Evolutionary conservation across 2,113 vertebrate genomes (phyloP), one percentile per base, ranked within the genome.

Genomic region (Nothobranchius furzeri): DNA sequence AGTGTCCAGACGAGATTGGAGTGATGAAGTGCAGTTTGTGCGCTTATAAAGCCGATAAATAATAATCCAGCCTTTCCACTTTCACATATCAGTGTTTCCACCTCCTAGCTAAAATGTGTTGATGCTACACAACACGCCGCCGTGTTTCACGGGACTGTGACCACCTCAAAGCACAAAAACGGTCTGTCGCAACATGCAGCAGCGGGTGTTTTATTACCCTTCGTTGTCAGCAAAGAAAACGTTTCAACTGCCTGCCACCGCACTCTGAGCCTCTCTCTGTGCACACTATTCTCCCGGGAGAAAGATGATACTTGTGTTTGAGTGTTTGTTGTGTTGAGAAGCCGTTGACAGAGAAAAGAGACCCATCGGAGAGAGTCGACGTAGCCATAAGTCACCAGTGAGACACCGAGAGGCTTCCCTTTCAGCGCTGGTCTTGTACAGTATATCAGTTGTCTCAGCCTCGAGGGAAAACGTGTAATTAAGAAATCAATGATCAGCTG

Each of bases 311-410:
- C 85, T 85, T 67, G 70, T 84, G 75, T 85, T 83, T 73, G 79
- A 88, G 87, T 85, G 84, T 88, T 88, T 90, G 90, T 87, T 90
- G 85, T 87, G 87, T 83, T 87, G 83, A 88, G 82, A 88, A 87
- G 77, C 84, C 69, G 51, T 74, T 85, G 82, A 84, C 78, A 85
- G 73, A 78, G 85, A 73, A 85, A 72, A 83, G 77, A 79, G 59
- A 69, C 47, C 66, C 63, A 79, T 85, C 78, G 74, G 12, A 50
- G 36, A 72, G 73, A 86, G 83, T 87, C 79, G 75, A 86, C 81
- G 85, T 68, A 87, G 77, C 71, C 75, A 74, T 89, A 84, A 85
- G 82, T 90, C 87, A 88, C 66, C 74, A 78, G 75, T 69, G 85
- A 87, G 78, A 79, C 75, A 82, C 60, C 40, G 36, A 59, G 74